Evolutionary conservation across 23 tunicate species (phyloP).

Genomic region (Botrylloides violaceus): DNA sequence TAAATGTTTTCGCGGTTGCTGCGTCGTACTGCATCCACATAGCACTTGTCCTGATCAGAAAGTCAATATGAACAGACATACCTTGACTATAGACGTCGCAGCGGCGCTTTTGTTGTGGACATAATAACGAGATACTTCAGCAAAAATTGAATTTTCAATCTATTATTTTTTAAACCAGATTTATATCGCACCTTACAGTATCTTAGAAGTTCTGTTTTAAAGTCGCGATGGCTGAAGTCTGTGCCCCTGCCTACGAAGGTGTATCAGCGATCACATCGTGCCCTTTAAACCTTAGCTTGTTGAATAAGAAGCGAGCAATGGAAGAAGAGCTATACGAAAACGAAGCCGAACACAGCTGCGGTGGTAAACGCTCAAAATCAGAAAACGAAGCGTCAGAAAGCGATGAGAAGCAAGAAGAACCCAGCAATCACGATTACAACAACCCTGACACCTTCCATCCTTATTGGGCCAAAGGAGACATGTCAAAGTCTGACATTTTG

Average conservation of each 20-base stretch:
- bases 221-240: constrained; percentile 11
- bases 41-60: too few species aligned
- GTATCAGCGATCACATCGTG: constrained; percentile 21
- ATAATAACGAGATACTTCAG: too few species aligned
- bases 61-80: too few species aligned
- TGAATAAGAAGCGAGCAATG: constrained; percentile 17
- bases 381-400: constrained; percentile 3
- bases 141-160: too few species aligned
- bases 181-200: too few species aligned
- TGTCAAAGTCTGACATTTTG: constrained; percentile 47
- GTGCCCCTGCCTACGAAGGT: neutral
- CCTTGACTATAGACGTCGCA: too few species aligned
- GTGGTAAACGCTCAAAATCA: neutral
- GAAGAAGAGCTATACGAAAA: constrained; percentile 41
- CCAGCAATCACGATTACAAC: neutral
- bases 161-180: too few species aligned
- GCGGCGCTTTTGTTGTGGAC: too few species aligned
- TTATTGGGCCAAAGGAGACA: constrained; percentile 10
- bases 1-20: too few species aligned
- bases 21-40: too few species aligned
- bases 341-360: constrained; percentile 38
- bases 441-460: neutral
- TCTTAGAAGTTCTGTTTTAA: too few species aligned
- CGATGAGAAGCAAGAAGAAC: neutral
- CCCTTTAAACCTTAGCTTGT: constrained; percentile 54